These are phyloP conservation scores for Exocentrus adspersus DNA, from an alignment of 2,888 invertebrate species.

Conservation along the genomic window DNA sequence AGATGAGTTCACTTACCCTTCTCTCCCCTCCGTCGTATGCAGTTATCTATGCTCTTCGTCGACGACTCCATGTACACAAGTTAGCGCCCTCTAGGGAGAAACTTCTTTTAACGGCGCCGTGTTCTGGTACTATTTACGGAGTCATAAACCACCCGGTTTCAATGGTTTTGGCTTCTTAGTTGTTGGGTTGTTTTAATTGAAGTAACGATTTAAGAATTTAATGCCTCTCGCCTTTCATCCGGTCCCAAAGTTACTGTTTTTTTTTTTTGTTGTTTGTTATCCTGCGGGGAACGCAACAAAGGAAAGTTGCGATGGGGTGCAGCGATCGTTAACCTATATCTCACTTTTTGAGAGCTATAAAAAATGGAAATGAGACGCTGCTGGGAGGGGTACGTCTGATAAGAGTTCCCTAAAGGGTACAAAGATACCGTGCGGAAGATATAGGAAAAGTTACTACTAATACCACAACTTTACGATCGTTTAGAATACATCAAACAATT, in stretches of 20 bases:
- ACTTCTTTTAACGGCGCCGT: slow-evolving; percentile 53
- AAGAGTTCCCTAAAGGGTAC: too few relatives aligned
- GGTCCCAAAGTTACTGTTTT: slow-evolving; percentile 27
- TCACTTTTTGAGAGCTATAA: slow-evolving; percentile 1
- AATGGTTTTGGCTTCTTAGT: slow-evolving; percentile 36
- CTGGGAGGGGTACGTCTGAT: too few relatives aligned
- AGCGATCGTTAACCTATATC: slow-evolving; percentile 3
- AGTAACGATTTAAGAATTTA: slow-evolving; percentile 38
- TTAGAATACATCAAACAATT: too few relatives aligned
- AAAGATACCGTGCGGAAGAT: too few relatives aligned
- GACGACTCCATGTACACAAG: slow-evolving; percentile 48
- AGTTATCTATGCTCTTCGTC: slow-evolving; percentile 48
- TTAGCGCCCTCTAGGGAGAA: slow-evolving; percentile 51
- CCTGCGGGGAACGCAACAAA: slow-evolving; percentile 36
- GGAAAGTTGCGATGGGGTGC: slow-evolving; percentile 12
- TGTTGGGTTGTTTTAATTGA: slow-evolving; percentile 35
- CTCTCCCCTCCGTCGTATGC: slow-evolving; percentile 30
- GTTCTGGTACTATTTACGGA: slow-evolving; percentile 50
- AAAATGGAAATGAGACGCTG: not conserved
- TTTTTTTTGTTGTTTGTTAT: slow-evolving; percentile 35
- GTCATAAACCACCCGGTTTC: slow-evolving; percentile 48
- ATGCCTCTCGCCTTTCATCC: slow-evolving; percentile 30
- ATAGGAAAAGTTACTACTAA: too few relatives aligned
- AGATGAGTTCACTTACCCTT: slow-evolving; percentile 5
- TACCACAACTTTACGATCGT: too few relatives aligned